These are phyloP conservation scores for Ctenodactylus gundi DNA, from an alignment of 2,113 vertebrate genomes.

Conservation along the genomic window DNA sequence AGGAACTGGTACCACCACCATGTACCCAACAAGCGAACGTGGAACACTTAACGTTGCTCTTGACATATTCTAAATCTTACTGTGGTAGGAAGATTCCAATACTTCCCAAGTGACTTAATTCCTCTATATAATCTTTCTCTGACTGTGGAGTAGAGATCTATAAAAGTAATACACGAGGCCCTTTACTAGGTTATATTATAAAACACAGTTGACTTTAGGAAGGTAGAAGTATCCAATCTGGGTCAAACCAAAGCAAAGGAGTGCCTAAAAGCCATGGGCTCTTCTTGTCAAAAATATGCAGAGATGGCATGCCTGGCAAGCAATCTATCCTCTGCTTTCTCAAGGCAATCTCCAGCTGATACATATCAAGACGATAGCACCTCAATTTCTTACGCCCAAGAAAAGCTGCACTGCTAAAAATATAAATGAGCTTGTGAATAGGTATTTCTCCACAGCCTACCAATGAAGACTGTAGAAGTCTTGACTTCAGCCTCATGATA, in stretches of 20 bases:
- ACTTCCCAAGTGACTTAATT: not conserved
- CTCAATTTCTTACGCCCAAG: not conserved
- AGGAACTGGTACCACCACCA: not conserved
- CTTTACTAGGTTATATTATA: not conserved
- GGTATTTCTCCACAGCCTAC: not conserved
- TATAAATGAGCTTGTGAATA: not conserved
- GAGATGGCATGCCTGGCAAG: not conserved
- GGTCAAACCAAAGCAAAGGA: not conserved
- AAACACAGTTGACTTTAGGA: not conserved
- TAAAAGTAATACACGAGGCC: not conserved
- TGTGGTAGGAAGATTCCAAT: not conserved
- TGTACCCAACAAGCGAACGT: not conserved
- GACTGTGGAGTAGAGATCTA: not conserved
- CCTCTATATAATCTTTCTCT: not conserved
- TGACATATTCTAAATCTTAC: not conserved
- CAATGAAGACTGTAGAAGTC: not conserved
- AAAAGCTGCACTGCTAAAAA: not conserved
- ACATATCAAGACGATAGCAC: not conserved
- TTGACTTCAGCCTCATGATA: not conserved
- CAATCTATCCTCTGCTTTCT: not conserved
- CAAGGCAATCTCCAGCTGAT: not conserved
- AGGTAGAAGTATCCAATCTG: not conserved
- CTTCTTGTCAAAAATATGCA: not conserved
- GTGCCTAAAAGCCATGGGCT: not conserved
- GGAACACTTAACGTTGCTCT: not conserved